Percentiles rank a stretch among this genome's conserved stretches.
phyloP scores from a whole-genome alignment of 2,888 invertebrate genomes.

The Ornithoptera priamus region DNA sequence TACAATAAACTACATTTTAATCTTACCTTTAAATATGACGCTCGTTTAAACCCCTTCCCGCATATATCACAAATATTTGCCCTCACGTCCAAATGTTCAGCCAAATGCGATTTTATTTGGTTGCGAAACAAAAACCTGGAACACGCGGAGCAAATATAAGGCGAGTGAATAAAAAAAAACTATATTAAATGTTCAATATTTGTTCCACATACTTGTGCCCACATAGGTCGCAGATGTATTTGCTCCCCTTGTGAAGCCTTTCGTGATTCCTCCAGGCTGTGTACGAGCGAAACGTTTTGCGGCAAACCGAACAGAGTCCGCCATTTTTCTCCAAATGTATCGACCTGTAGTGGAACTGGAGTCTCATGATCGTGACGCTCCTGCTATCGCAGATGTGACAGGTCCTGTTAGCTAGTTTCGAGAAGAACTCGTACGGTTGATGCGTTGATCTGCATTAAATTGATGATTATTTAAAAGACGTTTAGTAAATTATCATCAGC shows the following conservation, averaged over 20 bases:
- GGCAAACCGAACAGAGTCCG: conserved; percentile 49
- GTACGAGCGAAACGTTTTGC: conserved; percentile 40
- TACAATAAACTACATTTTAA: neutral
- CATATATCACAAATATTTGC: conserved; percentile 52
- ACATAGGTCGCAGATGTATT: conserved; percentile 52
- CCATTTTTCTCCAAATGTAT: conserved; percentile 51
- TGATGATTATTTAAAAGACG: neutral
- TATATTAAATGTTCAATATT: neutral
- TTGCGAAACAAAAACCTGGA: conserved; percentile 44
- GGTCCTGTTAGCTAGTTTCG: conserved; percentile 26
- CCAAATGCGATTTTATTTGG: conserved; percentile 45
- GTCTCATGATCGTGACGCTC: conserved; percentile 29
- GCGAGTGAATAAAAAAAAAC: neutral
- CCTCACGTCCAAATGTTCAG: conserved; percentile 41
- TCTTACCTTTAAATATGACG: conserved; percentile 45
- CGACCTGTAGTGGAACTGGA: conserved; percentile 58
- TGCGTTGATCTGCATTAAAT: conserved; percentile 13
- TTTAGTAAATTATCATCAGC: too few species aligned
- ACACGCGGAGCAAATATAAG: conserved; percentile 1
- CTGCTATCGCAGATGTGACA: conserved; percentile 49
- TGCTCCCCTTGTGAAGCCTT: conserved; percentile 37
- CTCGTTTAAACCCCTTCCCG: conserved; percentile 48
- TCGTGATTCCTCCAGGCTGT: conserved; percentile 48
- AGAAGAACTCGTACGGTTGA: conserved; percentile 34
- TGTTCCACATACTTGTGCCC: conserved; percentile 46